phyloP scores from a whole-genome alignment of 2,797 vertebrate genomes.

The Molossus alvarezi region DNA sequence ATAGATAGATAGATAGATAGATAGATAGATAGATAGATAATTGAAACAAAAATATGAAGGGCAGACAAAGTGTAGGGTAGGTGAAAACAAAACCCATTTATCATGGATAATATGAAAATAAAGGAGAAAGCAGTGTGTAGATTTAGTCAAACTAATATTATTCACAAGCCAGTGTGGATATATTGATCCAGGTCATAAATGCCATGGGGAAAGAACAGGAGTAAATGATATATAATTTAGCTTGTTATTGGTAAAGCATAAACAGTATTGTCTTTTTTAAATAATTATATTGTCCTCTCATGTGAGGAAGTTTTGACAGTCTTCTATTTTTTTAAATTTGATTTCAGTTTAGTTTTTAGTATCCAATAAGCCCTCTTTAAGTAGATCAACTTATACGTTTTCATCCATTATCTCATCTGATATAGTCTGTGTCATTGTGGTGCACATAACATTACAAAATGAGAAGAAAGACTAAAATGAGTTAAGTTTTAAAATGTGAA shows the following conservation, averaged over 20 bases:
- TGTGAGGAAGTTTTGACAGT: background rate
- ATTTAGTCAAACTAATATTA: background rate
- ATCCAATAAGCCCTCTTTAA: constrained; percentile 25
- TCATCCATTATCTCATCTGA: constrained; percentile 67
- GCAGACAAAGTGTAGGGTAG: constrained; percentile 3
- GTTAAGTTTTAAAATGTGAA: constrained; percentile 80
- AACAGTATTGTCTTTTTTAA: background rate
- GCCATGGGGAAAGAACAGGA: background rate
- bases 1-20: background rate
- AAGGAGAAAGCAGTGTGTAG: background rate
- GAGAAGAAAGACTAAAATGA: constrained; percentile 60
- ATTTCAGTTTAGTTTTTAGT: constrained; percentile 55
- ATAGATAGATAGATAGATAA: background rate
- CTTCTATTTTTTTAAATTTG: background rate
- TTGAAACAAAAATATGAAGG: background rate
- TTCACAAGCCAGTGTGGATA: accelerated
- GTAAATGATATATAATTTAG: background rate
- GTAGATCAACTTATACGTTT: background rate
- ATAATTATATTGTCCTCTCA: constrained; percentile 27
- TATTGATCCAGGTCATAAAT: background rate
- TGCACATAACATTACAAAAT: background rate
- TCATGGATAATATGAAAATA: background rate
- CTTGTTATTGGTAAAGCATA: background rate
- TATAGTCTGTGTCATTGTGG: constrained; percentile 11
- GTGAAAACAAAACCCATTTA: background rate